Conservation (phyloP, 2,113 vertebrate species). For the Struthio camelus region DNA sequence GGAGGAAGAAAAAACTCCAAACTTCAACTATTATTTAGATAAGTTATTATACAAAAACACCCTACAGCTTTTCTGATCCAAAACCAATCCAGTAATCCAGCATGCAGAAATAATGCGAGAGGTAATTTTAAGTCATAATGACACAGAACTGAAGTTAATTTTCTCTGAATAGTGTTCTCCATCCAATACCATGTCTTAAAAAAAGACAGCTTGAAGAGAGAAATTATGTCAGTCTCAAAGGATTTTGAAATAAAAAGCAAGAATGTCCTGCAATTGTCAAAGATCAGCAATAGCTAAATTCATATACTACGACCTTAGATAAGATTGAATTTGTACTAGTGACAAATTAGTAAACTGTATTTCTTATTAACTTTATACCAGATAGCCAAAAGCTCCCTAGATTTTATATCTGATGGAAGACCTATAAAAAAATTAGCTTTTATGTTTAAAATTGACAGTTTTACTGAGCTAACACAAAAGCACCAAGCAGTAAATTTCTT, state of each 20-base stretch:
- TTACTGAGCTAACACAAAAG: neutral
- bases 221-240: neutral
- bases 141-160: neutral
- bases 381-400: neutral
- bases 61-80: neutral
- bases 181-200: neutral
- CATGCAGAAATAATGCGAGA: neutral
- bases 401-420: neutral
- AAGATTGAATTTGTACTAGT: neutral
- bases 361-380: neutral
- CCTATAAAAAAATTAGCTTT: neutral
- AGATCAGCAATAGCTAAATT: neutral
- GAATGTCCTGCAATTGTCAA: neutral
- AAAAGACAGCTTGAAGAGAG: neutral
- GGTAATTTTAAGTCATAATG: neutral
- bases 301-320: neutral
- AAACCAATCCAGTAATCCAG: neutral
- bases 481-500: neutral
- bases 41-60: neutral
- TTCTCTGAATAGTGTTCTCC: neutral
- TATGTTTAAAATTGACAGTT: neutral
- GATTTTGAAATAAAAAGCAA: neutral
- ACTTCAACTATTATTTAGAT: neutral
- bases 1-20: neutral
- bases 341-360: neutral